These are phyloP conservation scores for Ochotona curzoniae DNA, from an alignment of 2,113 vertebrate species.

Conservation along the genomic window DNA sequence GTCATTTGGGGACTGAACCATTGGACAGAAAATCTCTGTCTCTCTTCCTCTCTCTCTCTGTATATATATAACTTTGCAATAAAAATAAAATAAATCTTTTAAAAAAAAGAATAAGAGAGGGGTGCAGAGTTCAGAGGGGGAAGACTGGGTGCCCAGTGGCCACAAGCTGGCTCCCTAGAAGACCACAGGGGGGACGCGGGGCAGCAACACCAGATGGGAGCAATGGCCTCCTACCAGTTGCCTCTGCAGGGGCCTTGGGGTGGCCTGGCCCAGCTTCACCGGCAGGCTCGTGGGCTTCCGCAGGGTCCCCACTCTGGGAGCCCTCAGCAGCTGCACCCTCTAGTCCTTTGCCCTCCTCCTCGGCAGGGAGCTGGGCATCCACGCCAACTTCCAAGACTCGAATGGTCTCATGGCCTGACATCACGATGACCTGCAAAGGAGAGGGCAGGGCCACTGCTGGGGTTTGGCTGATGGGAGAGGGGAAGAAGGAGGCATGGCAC, in stretches of 20 bases:
- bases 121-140: not conserved
- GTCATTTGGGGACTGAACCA: too few species aligned
- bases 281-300: conserved; percentile 10
- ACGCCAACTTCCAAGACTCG: conserved; percentile 96
- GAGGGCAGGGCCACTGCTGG: conserved; percentile 4
- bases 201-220: not conserved
- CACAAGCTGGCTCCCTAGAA: not conserved
- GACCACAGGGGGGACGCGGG: not conserved
- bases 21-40: too few species aligned
- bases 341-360: conserved; percentile 84
- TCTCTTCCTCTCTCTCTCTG: too few species aligned
- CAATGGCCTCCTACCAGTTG: conserved; percentile 77
- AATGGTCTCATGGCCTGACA: conserved; percentile 97
- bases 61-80: too few species aligned
- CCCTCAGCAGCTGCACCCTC: conserved; percentile 71
- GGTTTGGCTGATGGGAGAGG: too few species aligned
- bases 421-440: conserved; percentile 93
- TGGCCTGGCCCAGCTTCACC: conserved; percentile 63
- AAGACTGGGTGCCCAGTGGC: not conserved
- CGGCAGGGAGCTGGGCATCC: conserved; percentile 87
- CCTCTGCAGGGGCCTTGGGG: conserved; percentile 71
- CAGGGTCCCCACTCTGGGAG: conserved; percentile 60
- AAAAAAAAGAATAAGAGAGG: too few species aligned
- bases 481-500: fast-evolving
- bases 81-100: too few species aligned